Base-by-base conservation (phyloP, 2,113 vertebrate genomes). In the Cettia cetti region DNA sequence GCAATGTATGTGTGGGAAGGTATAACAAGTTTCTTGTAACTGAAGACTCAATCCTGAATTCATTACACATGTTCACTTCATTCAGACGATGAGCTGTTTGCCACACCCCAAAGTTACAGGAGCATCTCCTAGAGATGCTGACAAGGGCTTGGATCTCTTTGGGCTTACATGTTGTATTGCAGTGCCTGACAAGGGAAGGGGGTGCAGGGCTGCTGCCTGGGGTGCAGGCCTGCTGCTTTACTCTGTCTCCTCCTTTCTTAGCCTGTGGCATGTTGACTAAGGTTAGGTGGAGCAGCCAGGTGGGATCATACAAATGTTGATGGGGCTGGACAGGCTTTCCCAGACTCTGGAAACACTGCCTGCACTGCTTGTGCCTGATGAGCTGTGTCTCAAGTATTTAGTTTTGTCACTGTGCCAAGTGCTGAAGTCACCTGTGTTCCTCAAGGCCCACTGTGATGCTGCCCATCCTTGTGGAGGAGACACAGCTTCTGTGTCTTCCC, bases 161-260 rank as follows among this genome's bases (percentile, higher is more conserved):
- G 7, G 59, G 40, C 6, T 76, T 23, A 21, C 0, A 0, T 19
- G 3, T 26, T 8, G 31, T 31, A 3, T 22, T 74, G 56, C 37
- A 8, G 42, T 23, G 21, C 70, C 92, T 33, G 44, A 8, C 8
- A 2, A 3, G 72, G 27, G 35, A 49, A 37, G 24, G 42, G 54
- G 27, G 30, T 1, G 5, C 33, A n/a, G 42, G 3, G 42, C 4
- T 66, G 35, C 11, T 23, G 5, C 47, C 81, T 33, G 21, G 49
- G 28, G 26, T 1, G 7, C 33, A n/a, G 45, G 3, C 39, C 5
- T 69, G n/a, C 11, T 27, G 4, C 49, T 85, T 28, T 27, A 75
- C 39, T 50, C 9, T 28, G 24, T 45, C 49, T 74, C 61, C 31
- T 23, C 0, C 53, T 83, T 26, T 7, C 56, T 72, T 24, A 68